Evolutionary conservation across 2,888 invertebrate species (phyloP).

Genomic region (Habroteleia sp.): DNA sequence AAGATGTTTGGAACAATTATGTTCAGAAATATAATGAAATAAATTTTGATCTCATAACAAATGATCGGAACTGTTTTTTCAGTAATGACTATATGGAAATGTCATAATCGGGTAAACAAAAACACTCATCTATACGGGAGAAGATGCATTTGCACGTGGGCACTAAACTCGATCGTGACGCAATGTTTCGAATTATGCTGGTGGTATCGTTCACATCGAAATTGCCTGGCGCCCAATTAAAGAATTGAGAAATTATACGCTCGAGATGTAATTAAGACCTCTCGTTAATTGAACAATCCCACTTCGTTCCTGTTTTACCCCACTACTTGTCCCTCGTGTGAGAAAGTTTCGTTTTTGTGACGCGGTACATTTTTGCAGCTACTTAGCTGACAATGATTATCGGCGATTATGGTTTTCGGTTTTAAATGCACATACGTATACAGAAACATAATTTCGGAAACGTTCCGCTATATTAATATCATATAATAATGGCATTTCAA

Average conservation of each 20-base stretch:
- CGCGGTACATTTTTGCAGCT: conserved; percentile 40
- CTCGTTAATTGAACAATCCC: conserved; percentile 65
- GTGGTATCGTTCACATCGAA: conserved; percentile 66
- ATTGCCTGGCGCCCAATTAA: conserved; percentile 67
- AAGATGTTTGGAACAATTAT: no score
- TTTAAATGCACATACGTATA: conserved; percentile 1
- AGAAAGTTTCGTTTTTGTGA: conserved; percentile 61
- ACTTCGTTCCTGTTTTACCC: conserved; percentile 51
- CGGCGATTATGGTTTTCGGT: conserved; percentile 19
- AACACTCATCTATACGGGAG: conserved; percentile 37
- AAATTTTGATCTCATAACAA: no score
- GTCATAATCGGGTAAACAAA: conserved; percentile 22
- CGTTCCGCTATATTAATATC: no score
- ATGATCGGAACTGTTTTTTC: no score
- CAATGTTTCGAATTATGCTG: conserved; percentile 53
- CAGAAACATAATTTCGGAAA: no score
- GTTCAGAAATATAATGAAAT: no score
- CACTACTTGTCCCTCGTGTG: conserved; percentile 39
- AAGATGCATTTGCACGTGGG: conserved; percentile 39
- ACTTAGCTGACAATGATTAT: conserved; percentile 52
- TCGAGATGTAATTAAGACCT: conserved; percentile 68
- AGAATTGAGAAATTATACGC: conserved; percentile 69
- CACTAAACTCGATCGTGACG: conserved; percentile 48
- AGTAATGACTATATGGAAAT: conserved; percentile 30
- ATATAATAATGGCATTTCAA: no score